Percentiles rank a stretch among this genome's conserved stretches.
Evolutionary conservation across 2,113 vertebrate genomes (phyloP).

Genomic region (Edolisoma coerulescens): DNA sequence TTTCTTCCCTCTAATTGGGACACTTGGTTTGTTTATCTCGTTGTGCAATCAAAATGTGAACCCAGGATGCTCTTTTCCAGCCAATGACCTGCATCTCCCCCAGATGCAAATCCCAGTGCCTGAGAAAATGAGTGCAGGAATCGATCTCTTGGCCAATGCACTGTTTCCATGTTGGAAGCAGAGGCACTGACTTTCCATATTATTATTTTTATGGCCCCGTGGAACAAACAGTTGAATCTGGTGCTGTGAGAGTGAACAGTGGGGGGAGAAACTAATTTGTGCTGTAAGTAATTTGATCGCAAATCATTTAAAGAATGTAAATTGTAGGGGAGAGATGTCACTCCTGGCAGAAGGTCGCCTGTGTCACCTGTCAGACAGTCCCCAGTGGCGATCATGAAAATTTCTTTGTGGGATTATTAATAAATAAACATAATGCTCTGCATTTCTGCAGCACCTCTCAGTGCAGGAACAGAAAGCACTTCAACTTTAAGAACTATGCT

Average conservation of each 20-base stretch:
- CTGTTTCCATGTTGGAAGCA: constrained; percentile 10
- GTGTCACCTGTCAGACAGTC: constrained; percentile 57
- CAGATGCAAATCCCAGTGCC: constrained; percentile 30
- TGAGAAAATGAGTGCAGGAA: constrained; percentile 28
- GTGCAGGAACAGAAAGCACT: background rate
- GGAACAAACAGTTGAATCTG: constrained; percentile 20
- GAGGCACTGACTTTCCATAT: constrained; percentile 19
- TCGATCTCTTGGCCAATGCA: background rate
- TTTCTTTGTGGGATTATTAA: constrained; percentile 46
- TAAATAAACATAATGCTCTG: constrained; percentile 57
- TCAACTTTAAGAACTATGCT: background rate
- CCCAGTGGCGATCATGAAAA: constrained; percentile 44
- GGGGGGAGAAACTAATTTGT: constrained; percentile 11
- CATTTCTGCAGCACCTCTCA: constrained; percentile 9
- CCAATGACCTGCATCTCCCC: constrained; percentile 10
- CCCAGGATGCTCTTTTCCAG: constrained; percentile 15
- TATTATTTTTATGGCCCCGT: constrained; percentile 31
- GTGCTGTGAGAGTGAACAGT: background rate
- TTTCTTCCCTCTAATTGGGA: constrained; percentile 38
- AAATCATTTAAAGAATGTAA: constrained; percentile 62
- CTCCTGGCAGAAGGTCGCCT: constrained; percentile 52
- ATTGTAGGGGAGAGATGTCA: constrained; percentile 57
- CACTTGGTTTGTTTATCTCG: constrained; percentile 8
- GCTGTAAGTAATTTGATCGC: constrained; percentile 50
- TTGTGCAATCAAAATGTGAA: constrained; percentile 15